A percentile compares a stretch with the other conserved stretches of the same genome.
Evolutionary conservation across 2,888 invertebrate genomes (phyloP).

Genomic region (Anodontia alba): DNA sequence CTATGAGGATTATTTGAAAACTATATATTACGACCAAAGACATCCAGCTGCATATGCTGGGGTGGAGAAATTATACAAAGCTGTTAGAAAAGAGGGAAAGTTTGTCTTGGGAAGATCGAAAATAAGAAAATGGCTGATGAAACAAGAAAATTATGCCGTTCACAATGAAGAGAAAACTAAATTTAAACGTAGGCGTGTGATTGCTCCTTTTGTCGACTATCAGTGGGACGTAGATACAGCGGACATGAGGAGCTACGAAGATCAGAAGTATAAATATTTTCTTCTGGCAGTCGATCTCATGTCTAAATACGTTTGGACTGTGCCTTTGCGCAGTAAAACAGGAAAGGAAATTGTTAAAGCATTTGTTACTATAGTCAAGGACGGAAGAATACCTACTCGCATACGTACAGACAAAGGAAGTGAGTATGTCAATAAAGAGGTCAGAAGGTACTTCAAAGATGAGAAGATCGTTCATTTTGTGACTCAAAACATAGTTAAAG

Average conservation of each 20-base stretch:
- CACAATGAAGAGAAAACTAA: neutral
- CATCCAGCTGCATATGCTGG: conserved; percentile 37
- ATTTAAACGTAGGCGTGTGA: neutral
- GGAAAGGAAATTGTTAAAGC: neutral
- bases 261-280: conserved; percentile 16
- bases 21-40: conserved; percentile 37
- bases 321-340: neutral
- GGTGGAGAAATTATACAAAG: conserved; percentile 35
- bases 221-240: too few species aligned
- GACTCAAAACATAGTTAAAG: neutral
- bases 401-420: conserved; percentile 26
- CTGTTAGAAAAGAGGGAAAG: conserved; percentile 35
- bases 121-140: neutral
- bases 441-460: neutral
- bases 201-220: conserved; percentile 2
- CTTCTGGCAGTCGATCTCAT: conserved; percentile 28
- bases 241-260: neutral
- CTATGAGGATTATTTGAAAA: conserved; percentile 20
- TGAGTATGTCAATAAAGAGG: conserved; percentile 6
- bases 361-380: neutral
- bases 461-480: neutral
- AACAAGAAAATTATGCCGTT: neutral
- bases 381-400: neutral
- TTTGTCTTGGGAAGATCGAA: conserved; percentile 24
- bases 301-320: conserved; percentile 14